Evolutionary conservation across 53 echinoderm and acorn worm genomes (phyloP), one percentile per base, ranked within the genome.

Genomic region (Temnopleurus reevesii): DNA sequence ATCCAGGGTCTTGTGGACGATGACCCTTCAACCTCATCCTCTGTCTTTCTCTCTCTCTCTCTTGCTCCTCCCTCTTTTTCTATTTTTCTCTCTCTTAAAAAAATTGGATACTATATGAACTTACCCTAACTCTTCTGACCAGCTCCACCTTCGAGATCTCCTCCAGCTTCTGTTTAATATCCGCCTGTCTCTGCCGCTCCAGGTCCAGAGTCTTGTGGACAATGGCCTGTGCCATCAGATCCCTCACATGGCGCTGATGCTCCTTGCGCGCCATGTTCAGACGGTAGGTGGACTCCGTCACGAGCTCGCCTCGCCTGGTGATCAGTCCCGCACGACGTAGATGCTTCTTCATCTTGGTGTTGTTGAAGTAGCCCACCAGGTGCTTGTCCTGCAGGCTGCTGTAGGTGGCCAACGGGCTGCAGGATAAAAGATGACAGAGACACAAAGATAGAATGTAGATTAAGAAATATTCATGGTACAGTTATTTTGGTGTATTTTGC

Each of bases 311-410:
- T 4, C 83, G 60, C 23, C 94, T 84, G 60, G 94, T 93, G 93
- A 97, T 83, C 61, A 97, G 95, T 7, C 98, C 98, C 0, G 95
- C 91, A 35, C 90, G 90, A 5, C 95, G 89, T 21, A 97, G 95
- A 84, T 97, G 98, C 18, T 93, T 81, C 21, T 95, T 91, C 94
- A 97, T 97, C 5, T 92, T 89, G 5, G 93, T 91, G 83, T 97
- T 97, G 94, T 95, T 97, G 93, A 97, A 97, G 91, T 93, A 97
- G 58, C 98, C 98, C 0, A 93, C 92, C 91, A 97, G 91, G 92
- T 97, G 94, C 64, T 94, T 95, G 93, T 97, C 98, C 90, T 95
- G 95, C 25, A 97, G 95, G 91, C 98, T 97, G 56, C 90, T 97
- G 91, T 97, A 97, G 45, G 91, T 55, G 89, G 97, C 90, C 97